Percentiles rank a stretch among this genome's conserved stretches.
These are phyloP conservation scores for Plestiodon gilberti DNA, from an alignment of 2,113 vertebrate species.

Conservation along the genomic window DNA sequence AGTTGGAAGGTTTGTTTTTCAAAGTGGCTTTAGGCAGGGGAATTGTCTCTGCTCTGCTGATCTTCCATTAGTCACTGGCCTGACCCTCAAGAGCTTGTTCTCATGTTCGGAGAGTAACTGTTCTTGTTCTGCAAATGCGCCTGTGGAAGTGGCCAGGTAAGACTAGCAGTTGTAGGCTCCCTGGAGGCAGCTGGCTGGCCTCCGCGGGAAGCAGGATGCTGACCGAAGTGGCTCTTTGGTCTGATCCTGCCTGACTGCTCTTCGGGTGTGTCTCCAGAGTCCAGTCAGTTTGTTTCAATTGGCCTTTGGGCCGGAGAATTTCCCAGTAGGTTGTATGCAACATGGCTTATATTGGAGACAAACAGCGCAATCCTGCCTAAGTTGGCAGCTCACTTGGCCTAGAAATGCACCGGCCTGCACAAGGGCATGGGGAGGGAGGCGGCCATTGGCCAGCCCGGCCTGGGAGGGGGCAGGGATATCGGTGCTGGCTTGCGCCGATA, in stretches of 20 bases:
- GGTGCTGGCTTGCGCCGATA: too few species aligned
- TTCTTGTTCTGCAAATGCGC: neutral
- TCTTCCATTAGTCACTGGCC: neutral
- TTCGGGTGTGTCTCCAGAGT: too few species aligned
- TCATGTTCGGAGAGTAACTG: too few species aligned
- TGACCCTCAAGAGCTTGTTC: neutral
- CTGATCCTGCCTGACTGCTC: too few species aligned
- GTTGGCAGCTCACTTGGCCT: too few species aligned
- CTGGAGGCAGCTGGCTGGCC: neutral
- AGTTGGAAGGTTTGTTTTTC: too few species aligned
- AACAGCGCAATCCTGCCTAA: too few species aligned
- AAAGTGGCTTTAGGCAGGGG: neutral
- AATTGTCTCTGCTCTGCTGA: neutral
- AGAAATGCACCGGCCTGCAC: too few species aligned
- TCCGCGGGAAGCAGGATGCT: too few species aligned
- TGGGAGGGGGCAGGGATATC: too few species aligned
- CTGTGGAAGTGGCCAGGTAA: neutral
- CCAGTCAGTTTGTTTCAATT: accelerated
- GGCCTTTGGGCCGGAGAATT: neutral
- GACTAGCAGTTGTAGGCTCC: neutral
- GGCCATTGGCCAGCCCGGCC: too few species aligned
- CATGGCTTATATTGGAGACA: neutral
- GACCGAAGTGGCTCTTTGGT: neutral
- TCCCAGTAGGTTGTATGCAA: neutral
- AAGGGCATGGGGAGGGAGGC: too few species aligned